phyloP scores from a whole-genome alignment of 1,140 invertebrate species.

The Pemphigus obesinymphae region DNA sequence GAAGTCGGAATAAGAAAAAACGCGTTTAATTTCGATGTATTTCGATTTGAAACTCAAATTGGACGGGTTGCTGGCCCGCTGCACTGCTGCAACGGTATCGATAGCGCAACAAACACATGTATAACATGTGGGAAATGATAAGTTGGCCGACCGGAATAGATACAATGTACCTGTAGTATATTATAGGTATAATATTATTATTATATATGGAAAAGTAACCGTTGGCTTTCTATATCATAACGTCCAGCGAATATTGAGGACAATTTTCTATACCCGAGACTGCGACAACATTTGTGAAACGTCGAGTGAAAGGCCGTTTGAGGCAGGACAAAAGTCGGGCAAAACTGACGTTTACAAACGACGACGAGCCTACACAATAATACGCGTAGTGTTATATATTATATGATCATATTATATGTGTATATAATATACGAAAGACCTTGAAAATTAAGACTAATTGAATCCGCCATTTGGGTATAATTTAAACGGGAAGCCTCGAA shows the following conservation, averaged over 20 bases:
- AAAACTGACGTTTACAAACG: background rate
- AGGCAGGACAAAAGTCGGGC: background rate
- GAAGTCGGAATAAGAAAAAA: too few relatives aligned
- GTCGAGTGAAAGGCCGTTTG: background rate
- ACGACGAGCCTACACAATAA: background rate
- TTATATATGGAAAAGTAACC: background rate
- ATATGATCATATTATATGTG: too few relatives aligned
- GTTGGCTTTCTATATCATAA: background rate
- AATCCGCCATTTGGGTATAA: conserved; percentile 31
- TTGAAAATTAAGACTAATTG: conserved; percentile 40
- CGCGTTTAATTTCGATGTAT: too few relatives aligned
- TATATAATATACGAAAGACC: background rate
- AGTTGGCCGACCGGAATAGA: too few relatives aligned
- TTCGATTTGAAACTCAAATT: too few relatives aligned
- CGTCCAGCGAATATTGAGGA: background rate
- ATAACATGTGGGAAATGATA: too few relatives aligned
- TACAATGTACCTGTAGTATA: too few relatives aligned
- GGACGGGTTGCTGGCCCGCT: too few relatives aligned
- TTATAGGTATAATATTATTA: too few relatives aligned
- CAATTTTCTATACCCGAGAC: background rate
- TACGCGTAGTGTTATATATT: too few relatives aligned
- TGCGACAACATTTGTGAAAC: background rate
- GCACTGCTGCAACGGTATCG: too few relatives aligned
- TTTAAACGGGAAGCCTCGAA: conserved; percentile 41
- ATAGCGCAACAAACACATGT: too few relatives aligned